Base-by-base conservation (phyloP, 2,797 vertebrate genomes). In the Poeciliopsis turneri region DNA sequence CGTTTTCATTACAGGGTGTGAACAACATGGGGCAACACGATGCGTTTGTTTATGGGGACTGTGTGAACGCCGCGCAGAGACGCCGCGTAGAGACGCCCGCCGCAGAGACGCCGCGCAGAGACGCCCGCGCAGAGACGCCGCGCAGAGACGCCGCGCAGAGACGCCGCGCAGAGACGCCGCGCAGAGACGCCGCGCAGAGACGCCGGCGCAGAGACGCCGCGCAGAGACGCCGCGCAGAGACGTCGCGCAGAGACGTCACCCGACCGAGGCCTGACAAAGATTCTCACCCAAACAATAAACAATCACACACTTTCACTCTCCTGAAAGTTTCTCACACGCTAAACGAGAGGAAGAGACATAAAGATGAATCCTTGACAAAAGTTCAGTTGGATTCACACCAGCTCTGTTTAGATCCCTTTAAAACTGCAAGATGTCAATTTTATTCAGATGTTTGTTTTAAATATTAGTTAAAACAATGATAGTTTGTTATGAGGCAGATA, bases 11-110 rank as follows among this genome's bases (percentile, higher is more conserved):
- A 78, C 72, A 80, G 84, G 77, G 78, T 88, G 84, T 86, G 86
- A 92, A 93, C 84, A 84, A 84, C 53, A 76, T 78, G 28, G 10
- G 57, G 59, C 53, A 55, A 79, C 76, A 78, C 70, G 45, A 28
- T 46, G 82, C 76, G 70, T 87, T 87, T 91, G 90, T 87, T 90
- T 83, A 81, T 69, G 76, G 80, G 82, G 77, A 75, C 78, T 82
- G 84, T 83, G 85, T 84, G 86, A 87, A 82, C 85, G 30, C 30
- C 30, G 30, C 30, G 3, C 30, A 64, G 46, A n/a, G 59, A 61
- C 33, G 18, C n/a, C 25, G 39, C 13, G 41, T 25, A 70, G 73
- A 69, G 71, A 43, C 2, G n/a, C 12, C 47, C 53, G 1, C 30
- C 33, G 33, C 33, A 33, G 33, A 33, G 33, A 33, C 33, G 33